Evolutionary conservation across 2,797 vertebrate species (phyloP), one percentile per base, ranked within the genome.

Genomic region (Siniperca obscura): DNA sequence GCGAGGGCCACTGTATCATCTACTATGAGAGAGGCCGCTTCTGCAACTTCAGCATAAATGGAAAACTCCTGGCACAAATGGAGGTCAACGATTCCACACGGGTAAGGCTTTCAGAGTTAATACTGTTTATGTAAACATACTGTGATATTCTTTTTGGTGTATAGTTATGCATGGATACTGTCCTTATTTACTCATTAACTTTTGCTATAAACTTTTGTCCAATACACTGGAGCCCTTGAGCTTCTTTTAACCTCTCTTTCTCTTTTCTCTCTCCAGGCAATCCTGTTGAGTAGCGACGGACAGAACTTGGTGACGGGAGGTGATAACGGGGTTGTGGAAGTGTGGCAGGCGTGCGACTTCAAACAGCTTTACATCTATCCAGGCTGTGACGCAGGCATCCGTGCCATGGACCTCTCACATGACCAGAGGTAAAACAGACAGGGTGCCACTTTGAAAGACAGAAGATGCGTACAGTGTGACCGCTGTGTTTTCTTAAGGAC

Each of bases 31-130:
- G 98, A 84, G 98, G 98, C 30, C 96, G 97, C 69, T 99, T 99
- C 96, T 99, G 97, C 95, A 99, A 99, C 94, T 99, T 99, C 95
- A 99, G 98, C 96, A 99, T 99, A 86, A 99, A 99, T 19, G 98
- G 98, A 55, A 99, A 99, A 90, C 96, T 98, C 87, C 94, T 99
- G 93, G 98, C 97, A 76, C 98, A 99, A 88, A 99, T 99, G 98
- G 98, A 99, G 91, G 97, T 99, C 94, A 99, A 96, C 44, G 98
- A 99, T 86, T 98, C 97, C 80, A 97, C 98, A 36, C 96, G 98
- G 95, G 98, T 99, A 95, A 76, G 94, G 27, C 72, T 61, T 16
- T 46, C 0, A 3, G n/a, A 27, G n/a, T 44, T 25, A 21, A 56
- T 7, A 1, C 11, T 14, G 50, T 27, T 50, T 8, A n/a, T 60